These are phyloP conservation scores for Tenualosa ilisha DNA, from an alignment of 2,797 vertebrate species.

Conservation along the genomic window DNA sequence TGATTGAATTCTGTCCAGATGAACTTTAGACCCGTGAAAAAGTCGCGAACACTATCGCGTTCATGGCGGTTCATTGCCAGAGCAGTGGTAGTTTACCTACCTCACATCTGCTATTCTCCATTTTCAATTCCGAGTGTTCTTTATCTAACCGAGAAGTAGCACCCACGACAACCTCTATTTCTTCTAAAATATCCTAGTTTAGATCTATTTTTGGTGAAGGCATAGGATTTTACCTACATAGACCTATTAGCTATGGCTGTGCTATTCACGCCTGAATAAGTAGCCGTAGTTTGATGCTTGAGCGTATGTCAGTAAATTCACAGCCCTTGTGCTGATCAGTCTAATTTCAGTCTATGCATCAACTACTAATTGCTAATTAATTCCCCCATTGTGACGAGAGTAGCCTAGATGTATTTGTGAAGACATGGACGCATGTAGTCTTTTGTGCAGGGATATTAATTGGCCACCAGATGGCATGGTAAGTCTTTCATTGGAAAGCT, in stretches of 20 bases:
- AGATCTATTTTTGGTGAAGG: no score
- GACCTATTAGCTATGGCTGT: no score
- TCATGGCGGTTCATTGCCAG: neutral
- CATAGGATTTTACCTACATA: no score
- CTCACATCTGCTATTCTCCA: no score
- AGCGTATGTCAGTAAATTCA: no score
- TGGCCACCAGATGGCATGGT: conserved; percentile 5
- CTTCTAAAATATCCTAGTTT: no score
- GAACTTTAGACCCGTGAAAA: neutral
- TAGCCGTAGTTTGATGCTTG: no score
- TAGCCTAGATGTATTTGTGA: neutral
- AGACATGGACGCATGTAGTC: neutral
- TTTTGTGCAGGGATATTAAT: neutral
- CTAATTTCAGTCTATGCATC: neutral
- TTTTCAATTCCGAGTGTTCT: neutral
- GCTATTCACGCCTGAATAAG: no score
- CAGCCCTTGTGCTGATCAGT: neutral
- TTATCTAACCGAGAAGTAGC: no score
- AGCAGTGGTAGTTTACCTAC: neutral
- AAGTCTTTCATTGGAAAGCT: neutral
- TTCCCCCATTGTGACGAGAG: neutral
- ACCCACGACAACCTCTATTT: no score
- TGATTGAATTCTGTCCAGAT: neutral
- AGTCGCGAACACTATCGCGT: neutral
- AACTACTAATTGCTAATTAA: neutral